A percentile compares a stretch with the other conserved stretches of the same genome.
These are phyloP conservation scores for Pristis pectinata DNA, from an alignment of 2,797 vertebrate species.

Conservation along the genomic window DNA sequence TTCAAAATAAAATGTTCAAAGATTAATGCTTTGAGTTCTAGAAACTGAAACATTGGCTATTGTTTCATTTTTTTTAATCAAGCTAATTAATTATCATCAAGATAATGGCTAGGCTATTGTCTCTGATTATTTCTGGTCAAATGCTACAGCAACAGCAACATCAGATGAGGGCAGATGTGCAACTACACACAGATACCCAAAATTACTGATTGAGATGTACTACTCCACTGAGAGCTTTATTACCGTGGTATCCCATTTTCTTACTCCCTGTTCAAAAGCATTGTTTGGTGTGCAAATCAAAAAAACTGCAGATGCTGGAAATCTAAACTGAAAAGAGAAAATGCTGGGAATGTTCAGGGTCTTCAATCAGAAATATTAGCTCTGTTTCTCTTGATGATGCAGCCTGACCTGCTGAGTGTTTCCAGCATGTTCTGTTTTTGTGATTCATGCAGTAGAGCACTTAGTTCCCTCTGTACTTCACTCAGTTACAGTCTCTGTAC, in stretches of 20 bases:
- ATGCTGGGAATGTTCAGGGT: too few relatives aligned
- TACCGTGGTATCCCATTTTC: not conserved
- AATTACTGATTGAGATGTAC: not conserved
- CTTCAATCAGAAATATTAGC: too few relatives aligned
- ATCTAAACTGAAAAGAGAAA: too few relatives aligned
- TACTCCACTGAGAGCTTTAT: too few relatives aligned
- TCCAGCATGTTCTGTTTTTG: too few relatives aligned
- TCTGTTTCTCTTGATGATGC: too few relatives aligned
- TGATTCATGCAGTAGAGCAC: too few relatives aligned
- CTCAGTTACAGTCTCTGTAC: too few relatives aligned
- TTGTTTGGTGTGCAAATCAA: not conserved
- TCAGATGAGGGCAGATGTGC: not conserved
- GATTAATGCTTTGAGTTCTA: not conserved
- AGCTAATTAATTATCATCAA: not conserved
- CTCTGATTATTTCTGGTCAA: not conserved
- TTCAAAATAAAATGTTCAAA: not conserved
- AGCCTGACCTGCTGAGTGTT: too few relatives aligned
- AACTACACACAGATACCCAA: not conserved
- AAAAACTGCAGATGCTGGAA: too few relatives aligned
- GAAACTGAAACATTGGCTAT: not conserved
- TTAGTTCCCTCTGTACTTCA: too few relatives aligned
- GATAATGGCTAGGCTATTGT: not conserved
- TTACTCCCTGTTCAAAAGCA: not conserved
- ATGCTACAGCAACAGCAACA: not conserved
- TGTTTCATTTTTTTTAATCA: not conserved